Evolutionary conservation across 2,797 vertebrate genomes (phyloP), one percentile per base, ranked within the genome.

Genomic region (Lophotriccus pileatus): DNA sequence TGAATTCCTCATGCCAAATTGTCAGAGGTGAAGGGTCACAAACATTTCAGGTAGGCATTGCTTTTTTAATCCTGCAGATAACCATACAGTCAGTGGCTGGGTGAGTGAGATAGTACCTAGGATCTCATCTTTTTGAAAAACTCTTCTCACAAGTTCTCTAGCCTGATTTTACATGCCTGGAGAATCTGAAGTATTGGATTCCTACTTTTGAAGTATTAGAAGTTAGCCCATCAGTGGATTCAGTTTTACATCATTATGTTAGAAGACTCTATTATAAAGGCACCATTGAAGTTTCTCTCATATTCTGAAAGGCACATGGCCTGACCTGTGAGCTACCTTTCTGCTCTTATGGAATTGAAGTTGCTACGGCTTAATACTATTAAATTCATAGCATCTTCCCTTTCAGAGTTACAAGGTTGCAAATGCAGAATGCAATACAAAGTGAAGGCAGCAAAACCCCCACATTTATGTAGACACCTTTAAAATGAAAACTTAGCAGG

Each of bases 1-100:
- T 99, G 89, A 99, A 98, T 97, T 98, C 99, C 5, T 98, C 96
- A 0, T 99, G 99, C 95, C 98, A 98, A 36, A 99, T 99, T 66
- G 94, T 99, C 24, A 98, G 98, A 44, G 99, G 98, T 79, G 99
- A 99, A 93, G 99, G 98, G 81, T 98, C 98, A 0, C 99, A 99
- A 94, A 99, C 98, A 1, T 99, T 99, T 97, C 99, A 99, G 97
- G 99, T 99, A 86, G 98, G 97, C 19, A 0, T 68, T 93, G 39
- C 32, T 78, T 94, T 88, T 83, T 89, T 32, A 34, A 34, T 67
- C 53, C 62, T 78, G 34, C 46, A 67, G 53, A n/a, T 89, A 86
- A 79, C 36, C 67, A 25, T 34, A 30, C 6, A 12, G 32, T 79
- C 20, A 13, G 58, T 47, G 44, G 43, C 53, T 84, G 59, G 16